phyloP scores from a whole-genome alignment of 2,888 invertebrate species.

The Crematogaster levior region DNA sequence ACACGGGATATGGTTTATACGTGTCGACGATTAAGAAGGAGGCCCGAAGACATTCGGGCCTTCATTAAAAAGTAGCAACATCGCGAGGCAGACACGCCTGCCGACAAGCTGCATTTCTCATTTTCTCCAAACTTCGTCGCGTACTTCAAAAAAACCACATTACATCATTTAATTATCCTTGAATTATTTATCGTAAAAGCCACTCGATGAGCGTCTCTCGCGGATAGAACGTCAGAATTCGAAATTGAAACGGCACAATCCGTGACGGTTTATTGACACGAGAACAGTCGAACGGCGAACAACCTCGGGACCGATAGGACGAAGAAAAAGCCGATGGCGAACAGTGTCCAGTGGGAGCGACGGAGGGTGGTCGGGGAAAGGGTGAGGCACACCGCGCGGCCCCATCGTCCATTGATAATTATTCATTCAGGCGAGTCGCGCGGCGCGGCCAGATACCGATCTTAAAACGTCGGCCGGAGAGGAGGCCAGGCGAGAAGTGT shows the following conservation, averaged over 20 bases:
- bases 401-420: conserved; percentile 80
- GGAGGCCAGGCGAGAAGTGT: conserved; percentile 80
- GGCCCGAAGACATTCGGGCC: conserved; percentile 82
- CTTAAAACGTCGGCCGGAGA: conserved; percentile 76
- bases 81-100: conserved; percentile 78
- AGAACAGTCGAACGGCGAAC: conserved; percentile 19
- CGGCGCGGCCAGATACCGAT: conserved; percentile 79
- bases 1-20: conserved; percentile 83
- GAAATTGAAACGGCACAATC: not conserved
- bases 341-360: not conserved
- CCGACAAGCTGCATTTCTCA: conserved; percentile 73
- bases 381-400: conserved; percentile 59
- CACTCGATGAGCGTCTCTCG: not conserved
- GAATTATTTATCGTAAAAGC: not conserved
- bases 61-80: conserved; percentile 85
- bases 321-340: conserved; percentile 19
- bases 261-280: not conserved
- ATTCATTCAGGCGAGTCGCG: conserved; percentile 81
- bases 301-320: conserved; percentile 3
- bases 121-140: conserved; percentile 27
- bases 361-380: conserved; percentile 1
- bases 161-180: not conserved
- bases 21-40: conserved; percentile 85
- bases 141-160: not conserved
- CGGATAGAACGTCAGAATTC: not conserved